Evolutionary conservation across 1,140 invertebrate species (phyloP), one percentile per base, ranked within the genome.

Genomic region (Drosophila ironensis): DNA sequence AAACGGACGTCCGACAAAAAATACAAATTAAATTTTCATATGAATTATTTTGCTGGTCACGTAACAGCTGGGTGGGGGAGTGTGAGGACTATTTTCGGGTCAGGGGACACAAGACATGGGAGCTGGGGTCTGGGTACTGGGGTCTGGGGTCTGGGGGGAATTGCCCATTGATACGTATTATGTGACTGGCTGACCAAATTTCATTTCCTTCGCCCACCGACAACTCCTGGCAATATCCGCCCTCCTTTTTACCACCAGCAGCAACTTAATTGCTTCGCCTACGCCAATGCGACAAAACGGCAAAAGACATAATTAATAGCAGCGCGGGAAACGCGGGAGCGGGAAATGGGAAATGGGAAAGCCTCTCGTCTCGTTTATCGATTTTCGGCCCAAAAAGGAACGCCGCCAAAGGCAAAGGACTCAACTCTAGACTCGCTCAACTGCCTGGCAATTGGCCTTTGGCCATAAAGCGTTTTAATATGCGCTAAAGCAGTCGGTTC

Each of bases 231-330:
- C 12, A 17, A 17, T 7, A 0, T 8, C 5, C 17, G 16, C 14
- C 11, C 12, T 8, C 41, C 20, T 11, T 7, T 22, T 30, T 19
- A 25, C 33, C 35, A 41, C 48, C 42, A 50, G 54, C 50, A 61
- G 57, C 64, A 80, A 78, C 64, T 78, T 84, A 84, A 84, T 84
- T 84, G 80, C 80, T 61, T 64, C 80, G 74, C 74, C 73, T 69
- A 70, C 67, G 67, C 78, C 76, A 78, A 78, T 86, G 66, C 78
- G 78, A 82, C 77, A 82, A 84, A 84, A 86, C 74, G 78, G 80
- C 80, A 84, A 84, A 84, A 86, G 78, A 84, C 80, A 84, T 84
- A 84, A 84, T 86, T 86, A 84, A 84, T 84, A 84, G 80, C 52
- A 68, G 59, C 12, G 33, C 8, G 37, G 16, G 25, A 1, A 14